Percentiles rank a stretch among this genome's conserved stretches.
Evolutionary conservation across 2,113 vertebrate species (phyloP).

Genomic region (Deroptyus accipitrinus): DNA sequence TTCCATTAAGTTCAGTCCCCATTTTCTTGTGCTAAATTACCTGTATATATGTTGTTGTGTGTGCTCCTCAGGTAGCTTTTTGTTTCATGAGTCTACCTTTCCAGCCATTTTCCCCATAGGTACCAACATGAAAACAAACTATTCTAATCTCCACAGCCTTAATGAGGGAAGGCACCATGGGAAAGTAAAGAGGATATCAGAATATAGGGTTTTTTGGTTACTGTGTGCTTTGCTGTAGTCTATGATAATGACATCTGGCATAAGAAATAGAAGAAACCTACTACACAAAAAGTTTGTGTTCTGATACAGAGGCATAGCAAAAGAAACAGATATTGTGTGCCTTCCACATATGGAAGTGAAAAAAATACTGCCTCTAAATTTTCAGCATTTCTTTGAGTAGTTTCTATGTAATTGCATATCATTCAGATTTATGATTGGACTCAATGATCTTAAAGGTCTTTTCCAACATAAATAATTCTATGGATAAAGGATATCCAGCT

Average conservation of each 20-base stretch:
- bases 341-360: neutral
- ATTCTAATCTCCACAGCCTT: neutral
- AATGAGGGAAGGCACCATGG: neutral
- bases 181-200: neutral
- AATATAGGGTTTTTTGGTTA: accelerated
- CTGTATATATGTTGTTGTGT: accelerated
- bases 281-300: neutral
- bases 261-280: neutral
- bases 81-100: neutral
- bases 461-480: neutral
- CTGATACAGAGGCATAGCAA: neutral
- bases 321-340: neutral
- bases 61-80: neutral
- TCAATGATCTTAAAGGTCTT: neutral
- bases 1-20: neutral
- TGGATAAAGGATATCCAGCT: neutral
- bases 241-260: neutral
- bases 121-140: neutral
- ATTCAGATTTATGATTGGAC: neutral
- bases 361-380: neutral
- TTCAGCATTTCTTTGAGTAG: neutral
- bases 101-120: neutral
- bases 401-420: neutral
- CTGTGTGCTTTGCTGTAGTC: neutral
- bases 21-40: neutral